Evolutionary conservation across 2,888 invertebrate genomes (phyloP), one percentile per base, ranked within the genome.

Genomic region (Pegoplata infirma): DNA sequence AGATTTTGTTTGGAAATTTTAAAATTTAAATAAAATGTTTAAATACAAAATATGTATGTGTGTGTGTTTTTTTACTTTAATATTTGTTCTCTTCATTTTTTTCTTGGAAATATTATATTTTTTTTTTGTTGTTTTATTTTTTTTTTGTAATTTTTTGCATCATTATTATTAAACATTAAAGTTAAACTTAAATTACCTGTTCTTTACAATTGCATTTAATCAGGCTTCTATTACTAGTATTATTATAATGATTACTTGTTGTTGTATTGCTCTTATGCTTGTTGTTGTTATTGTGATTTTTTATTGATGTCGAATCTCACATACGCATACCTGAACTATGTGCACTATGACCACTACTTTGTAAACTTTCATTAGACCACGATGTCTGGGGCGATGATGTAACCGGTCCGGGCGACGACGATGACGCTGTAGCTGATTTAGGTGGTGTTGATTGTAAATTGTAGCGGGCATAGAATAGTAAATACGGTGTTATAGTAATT

Each of bases 401-500:
- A 23, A 84, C 87, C n/a, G 85, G 58, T 7, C 73, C 76, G 12
- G 78, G 63, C 23, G 76, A 68, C 8, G 81, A 68, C 10, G 75
- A 66, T 12, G 80, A 63, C 0, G 32, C 47, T 2, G 73, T 72
- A 4, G 76, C 56, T 56, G 74, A 67, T 56, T 67, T 82, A 47
- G 82, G 59, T 56, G 80, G 81, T 28, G 81, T 81, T n/a, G 83
- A 73, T 81, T 89, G 89, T 21, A 88, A 81, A 83, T 92, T 92
- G 82, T 90, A 91, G 75, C 92, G 93, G 56, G 94, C 94, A 88
- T 97, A 97, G 90, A 97, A 97, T 55, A 97, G 91, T 69, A 97
- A 91, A 90, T 97, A 97, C 1, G 97, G 97, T 0, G 96, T 96
- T 21, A 96, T 94, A 0, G 95, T 94, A 47, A 94, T 94, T 80